Base-by-base conservation (phyloP, 2,797 vertebrate genomes). In the Notolabrus celidotus region DNA sequence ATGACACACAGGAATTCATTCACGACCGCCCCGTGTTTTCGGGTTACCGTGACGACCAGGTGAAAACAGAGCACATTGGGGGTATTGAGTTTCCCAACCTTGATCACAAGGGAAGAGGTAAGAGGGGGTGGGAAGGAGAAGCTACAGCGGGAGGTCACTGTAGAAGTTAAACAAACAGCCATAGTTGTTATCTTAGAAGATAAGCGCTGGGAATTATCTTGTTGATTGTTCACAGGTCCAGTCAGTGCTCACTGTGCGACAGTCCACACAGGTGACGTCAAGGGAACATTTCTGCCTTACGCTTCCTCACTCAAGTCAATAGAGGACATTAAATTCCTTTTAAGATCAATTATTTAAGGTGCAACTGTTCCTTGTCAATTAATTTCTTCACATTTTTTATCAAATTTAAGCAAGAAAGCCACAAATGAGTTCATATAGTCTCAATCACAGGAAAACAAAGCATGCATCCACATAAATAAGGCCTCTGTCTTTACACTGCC, bases 41-140 rank as follows among this genome's bases (percentile, higher is more conserved):
- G 77, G 78, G 86, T 94, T 93, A 89, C 91, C 76, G 45, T 88
- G 90, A 92, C 89, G 85, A 92, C 89, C 91, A 93, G 94, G 89
- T 95, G 91, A 90, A 89, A 90, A 77, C 62, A 84, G 81, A 80
- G 67, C 65, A 68, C 73, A 76, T 49, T 4, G 45, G 29, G 63
- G 65, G 81, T 84, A 83, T 94, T 82, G 74, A 19, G 67, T 92
- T 93, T 89, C 91, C 80, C 69, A 81, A 84, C 79, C 76, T 87
- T 80, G 88, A 79, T 86, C 84, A 36, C 65, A 52, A 55, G 55
- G 83, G 84, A 82, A 74, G 60, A 80, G 71, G 77, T 56, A 79
- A 39, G 2, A 38, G 47, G 39, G 17, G 12, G 3, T 1, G 10
- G 0, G 10, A 43, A 65, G 50, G 39, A 80, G 83, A 77, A 78